phyloP scores from a whole-genome alignment of 2,797 vertebrate genomes.

The Smutsia temminckii region DNA sequence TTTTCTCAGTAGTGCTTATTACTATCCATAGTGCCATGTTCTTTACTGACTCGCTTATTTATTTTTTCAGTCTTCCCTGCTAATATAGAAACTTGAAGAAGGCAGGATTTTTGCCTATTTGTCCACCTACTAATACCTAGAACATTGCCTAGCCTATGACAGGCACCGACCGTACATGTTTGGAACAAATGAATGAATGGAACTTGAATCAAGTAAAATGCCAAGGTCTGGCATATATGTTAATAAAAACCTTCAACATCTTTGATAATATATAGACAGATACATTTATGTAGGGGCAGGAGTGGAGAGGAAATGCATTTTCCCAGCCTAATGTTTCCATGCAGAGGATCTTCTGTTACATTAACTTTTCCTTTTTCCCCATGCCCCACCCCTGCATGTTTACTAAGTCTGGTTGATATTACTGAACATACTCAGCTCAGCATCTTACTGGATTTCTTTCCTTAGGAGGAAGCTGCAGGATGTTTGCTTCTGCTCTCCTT shows the following conservation, averaged over 20 bases:
- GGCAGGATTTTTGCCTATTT: background rate
- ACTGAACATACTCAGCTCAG: background rate
- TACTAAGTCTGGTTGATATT: background rate
- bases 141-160: background rate
- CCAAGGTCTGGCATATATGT: background rate
- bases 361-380: background rate
- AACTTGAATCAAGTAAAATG: background rate
- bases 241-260: background rate
- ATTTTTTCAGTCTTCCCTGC: background rate
- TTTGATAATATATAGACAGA: background rate
- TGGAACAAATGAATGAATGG: background rate
- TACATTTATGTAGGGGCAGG: background rate
- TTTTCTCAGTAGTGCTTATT: background rate
- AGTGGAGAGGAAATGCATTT: background rate
- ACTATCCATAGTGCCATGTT: background rate
- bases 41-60: background rate
- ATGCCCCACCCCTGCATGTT: background rate
- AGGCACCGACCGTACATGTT: background rate
- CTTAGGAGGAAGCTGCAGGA: background rate
- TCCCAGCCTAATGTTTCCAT: background rate
- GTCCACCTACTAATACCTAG: background rate
- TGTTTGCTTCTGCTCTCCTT: background rate
- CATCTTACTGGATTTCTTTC: background rate
- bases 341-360: background rate
- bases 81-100: background rate